A percentile compares a stretch with the other conserved stretches of the same genome.
Evolutionary conservation across 2,113 vertebrate species (phyloP).

Genomic region (Alligator mississippiensis): DNA sequence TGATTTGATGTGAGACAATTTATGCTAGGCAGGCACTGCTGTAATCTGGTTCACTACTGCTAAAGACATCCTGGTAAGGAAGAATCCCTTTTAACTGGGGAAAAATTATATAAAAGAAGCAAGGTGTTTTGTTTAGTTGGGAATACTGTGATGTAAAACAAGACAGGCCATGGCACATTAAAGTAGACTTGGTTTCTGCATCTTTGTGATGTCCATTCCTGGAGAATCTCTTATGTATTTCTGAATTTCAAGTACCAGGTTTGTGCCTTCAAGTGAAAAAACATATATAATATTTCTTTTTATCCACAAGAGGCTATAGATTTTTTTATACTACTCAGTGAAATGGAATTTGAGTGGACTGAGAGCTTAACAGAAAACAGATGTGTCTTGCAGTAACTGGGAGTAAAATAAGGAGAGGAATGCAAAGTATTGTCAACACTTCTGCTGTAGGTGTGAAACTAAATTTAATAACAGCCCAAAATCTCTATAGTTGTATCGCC

Average conservation of each 20-base stretch:
- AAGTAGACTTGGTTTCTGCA: not conserved
- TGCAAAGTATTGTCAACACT: not conserved
- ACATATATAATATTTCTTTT: not conserved
- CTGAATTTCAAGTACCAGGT: not conserved
- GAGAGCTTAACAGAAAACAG: not conserved
- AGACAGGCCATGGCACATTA: not conserved
- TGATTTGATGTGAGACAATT: not conserved
- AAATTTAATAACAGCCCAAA: not conserved
- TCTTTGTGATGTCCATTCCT: not conserved
- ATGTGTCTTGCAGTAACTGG: not conserved
- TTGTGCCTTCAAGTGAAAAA: not conserved
- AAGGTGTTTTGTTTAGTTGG: not conserved
- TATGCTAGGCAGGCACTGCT: not conserved
- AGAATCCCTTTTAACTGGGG: not conserved
- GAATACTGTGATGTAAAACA: not conserved
- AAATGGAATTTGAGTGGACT: not conserved
- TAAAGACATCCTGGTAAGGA: not conserved
- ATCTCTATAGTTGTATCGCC: not conserved
- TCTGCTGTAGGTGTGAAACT: not conserved
- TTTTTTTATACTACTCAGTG: not conserved
- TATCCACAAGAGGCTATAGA: not conserved
- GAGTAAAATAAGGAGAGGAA: not conserved
- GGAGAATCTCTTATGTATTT: not conserved
- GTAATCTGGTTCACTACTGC: not conserved
- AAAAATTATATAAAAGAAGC: not conserved